Conservation (phyloP, 2,888 invertebrate genomes). For the Entomobrya proxima region DNA sequence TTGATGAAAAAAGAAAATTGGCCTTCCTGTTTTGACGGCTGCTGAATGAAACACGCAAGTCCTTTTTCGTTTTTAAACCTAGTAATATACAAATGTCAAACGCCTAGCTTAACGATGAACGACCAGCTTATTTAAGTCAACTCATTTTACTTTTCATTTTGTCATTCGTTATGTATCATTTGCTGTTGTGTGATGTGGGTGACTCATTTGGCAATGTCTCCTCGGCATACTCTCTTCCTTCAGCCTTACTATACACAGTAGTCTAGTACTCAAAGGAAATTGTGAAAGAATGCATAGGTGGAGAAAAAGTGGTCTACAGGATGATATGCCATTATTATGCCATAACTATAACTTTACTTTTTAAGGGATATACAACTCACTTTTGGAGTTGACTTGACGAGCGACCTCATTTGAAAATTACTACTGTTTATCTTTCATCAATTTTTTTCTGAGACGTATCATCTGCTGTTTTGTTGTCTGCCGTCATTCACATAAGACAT, state of each 20-base stretch:
- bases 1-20: no score
- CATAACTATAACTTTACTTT: no score
- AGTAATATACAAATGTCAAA: neutral
- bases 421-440: constrained; percentile 73
- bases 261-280: no score
- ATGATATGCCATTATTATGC: constrained; percentile 16
- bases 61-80: neutral
- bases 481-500: constrained; percentile 23
- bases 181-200: constrained; percentile 19
- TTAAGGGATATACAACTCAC: constrained; percentile 12
- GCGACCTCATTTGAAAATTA: constrained; percentile 71
- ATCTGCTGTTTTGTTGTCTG: constrained; percentile 32
- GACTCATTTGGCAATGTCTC: constrained; percentile 50
- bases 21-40: no score
- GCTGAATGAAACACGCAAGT: neutral
- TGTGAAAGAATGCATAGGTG: neutral
- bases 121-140: neutral
- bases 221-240: no score
- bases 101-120: neutral
- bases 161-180: neutral
- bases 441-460: constrained; percentile 47
- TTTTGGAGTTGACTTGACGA: constrained; percentile 22
- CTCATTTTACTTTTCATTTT: neutral
- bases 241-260: no score
- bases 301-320: no score